Evolutionary conservation across 1,140 invertebrate genomes (phyloP).

Genomic region (Venustaconcha ellipsiformis): DNA sequence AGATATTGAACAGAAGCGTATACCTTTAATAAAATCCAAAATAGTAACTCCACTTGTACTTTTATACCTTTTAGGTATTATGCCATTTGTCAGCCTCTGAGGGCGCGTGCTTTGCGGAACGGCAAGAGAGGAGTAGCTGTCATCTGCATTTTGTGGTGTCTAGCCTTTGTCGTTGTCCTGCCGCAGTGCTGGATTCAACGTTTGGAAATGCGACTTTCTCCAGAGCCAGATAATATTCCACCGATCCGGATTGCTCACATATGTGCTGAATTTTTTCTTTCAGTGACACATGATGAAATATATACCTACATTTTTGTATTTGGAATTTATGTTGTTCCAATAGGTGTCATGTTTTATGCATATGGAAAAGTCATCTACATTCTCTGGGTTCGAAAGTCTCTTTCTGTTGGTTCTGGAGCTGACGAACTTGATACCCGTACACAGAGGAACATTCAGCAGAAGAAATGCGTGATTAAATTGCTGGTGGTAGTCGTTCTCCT

Average conservation of each 20-base stretch:
- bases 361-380: constrained; percentile 34
- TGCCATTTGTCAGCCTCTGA: constrained; percentile 42
- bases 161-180: constrained; percentile 26
- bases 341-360: constrained; percentile 33
- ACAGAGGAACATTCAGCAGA: constrained; percentile 7
- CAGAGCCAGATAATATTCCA: constrained; percentile 78
- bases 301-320: constrained; percentile 74
- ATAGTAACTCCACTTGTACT: not conserved
- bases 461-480: constrained; percentile 67
- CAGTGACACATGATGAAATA: constrained; percentile 78
- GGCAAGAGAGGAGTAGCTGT: constrained; percentile 26
- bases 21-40: no score
- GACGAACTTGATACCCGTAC: constrained; percentile 6
- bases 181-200: constrained; percentile 36
- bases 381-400: constrained; percentile 33
- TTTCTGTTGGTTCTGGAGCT: constrained; percentile 27
- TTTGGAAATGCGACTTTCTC: constrained; percentile 20
- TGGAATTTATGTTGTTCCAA: constrained; percentile 32
- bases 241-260: constrained; percentile 78
- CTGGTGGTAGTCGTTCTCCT: constrained; percentile 66
- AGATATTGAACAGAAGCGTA: no score
- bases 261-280: constrained; percentile 61
- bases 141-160: constrained; percentile 26
- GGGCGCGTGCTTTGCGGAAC: constrained; percentile 33
- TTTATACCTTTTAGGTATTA: constrained; percentile 36